Percentiles rank a stretch among this genome's conserved stretches.
Conservation (phyloP, 2,113 vertebrate species). For the Edolisoma coerulescens region DNA sequence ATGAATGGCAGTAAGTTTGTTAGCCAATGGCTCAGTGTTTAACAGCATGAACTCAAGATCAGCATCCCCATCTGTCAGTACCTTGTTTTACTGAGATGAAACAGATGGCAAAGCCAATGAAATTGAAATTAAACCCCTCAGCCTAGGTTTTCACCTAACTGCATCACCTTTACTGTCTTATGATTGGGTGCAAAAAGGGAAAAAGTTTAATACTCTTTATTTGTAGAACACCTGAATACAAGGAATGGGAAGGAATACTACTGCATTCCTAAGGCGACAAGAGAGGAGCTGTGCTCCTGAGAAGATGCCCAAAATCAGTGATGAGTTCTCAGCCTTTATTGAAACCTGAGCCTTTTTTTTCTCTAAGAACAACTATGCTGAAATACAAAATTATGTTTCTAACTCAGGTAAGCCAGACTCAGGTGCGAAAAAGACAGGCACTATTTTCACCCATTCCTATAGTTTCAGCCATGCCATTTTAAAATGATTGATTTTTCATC, state of each 20-base stretch:
- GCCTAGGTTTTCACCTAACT: not conserved
- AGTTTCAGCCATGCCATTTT: not conserved
- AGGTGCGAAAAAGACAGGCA: not conserved
- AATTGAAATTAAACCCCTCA: slow-evolving; percentile 15
- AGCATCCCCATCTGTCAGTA: not conserved
- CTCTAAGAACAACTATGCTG: not conserved
- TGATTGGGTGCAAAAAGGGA: not conserved
- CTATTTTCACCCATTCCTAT: not conserved
- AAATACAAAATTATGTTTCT: not conserved
- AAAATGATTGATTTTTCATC: not conserved
- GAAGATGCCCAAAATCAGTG: not conserved
- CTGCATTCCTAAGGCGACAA: not conserved
- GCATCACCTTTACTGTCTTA: not conserved
- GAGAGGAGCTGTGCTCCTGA: not conserved
- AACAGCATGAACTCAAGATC: not conserved
- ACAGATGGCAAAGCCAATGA: slow-evolving; percentile 16
- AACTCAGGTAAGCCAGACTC: not conserved
- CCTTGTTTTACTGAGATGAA: not conserved
- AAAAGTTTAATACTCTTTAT: not conserved
- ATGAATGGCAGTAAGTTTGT: not conserved
- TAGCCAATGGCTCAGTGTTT: not conserved
- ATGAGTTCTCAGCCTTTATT: not conserved
- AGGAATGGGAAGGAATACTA: not conserved
- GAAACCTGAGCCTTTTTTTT: not conserved
- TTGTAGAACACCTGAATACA: not conserved